Evolutionary conservation across 2,888 invertebrate genomes (phyloP).

Genomic region (Gari tellinella): DNA sequence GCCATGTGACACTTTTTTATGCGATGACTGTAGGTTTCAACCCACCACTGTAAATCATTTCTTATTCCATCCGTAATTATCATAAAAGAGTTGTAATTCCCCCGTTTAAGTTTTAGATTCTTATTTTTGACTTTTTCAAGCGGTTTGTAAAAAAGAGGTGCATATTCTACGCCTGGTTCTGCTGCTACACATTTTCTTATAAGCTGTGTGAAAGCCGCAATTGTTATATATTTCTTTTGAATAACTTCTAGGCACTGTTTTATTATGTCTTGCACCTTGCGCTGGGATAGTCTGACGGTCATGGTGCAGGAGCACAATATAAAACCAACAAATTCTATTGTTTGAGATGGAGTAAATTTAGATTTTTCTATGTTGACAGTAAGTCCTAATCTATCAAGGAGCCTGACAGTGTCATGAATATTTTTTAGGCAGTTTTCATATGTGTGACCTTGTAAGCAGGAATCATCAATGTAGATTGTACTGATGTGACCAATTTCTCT

Average conservation of each 20-base stretch:
- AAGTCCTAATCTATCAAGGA: too few relatives aligned
- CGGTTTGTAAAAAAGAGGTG: slow-evolving; percentile 41
- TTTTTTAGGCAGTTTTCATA: too few relatives aligned
- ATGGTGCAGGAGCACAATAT: slow-evolving; percentile 44
- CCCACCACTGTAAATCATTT: slow-evolving; percentile 9
- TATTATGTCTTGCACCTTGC: slow-evolving; percentile 16
- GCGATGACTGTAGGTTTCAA: neutral
- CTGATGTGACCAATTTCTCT: slow-evolving; percentile 23
- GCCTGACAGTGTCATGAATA: slow-evolving; percentile 22
- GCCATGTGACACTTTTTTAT: slow-evolving; percentile 6
- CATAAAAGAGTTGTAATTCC: too few relatives aligned
- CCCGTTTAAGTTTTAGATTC: too few relatives aligned
- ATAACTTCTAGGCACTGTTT: slow-evolving; percentile 27
- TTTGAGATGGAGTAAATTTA: slow-evolving; percentile 32
- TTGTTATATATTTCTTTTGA: slow-evolving; percentile 18
- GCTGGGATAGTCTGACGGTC: slow-evolving; percentile 26
- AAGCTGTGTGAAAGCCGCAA: slow-evolving; percentile 37
- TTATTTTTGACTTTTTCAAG: too few relatives aligned
- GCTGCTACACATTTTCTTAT: slow-evolving; percentile 50
- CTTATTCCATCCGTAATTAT: neutral
- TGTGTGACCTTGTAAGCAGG: too few relatives aligned
- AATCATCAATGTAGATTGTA: slow-evolving; percentile 47
- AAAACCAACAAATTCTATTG: slow-evolving; percentile 53
- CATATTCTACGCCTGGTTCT: slow-evolving; percentile 52
- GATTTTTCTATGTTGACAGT: slow-evolving; percentile 58